phyloP scores from a whole-genome alignment of 2,113 vertebrate species.

The Oreochromis tanganicae region DNA sequence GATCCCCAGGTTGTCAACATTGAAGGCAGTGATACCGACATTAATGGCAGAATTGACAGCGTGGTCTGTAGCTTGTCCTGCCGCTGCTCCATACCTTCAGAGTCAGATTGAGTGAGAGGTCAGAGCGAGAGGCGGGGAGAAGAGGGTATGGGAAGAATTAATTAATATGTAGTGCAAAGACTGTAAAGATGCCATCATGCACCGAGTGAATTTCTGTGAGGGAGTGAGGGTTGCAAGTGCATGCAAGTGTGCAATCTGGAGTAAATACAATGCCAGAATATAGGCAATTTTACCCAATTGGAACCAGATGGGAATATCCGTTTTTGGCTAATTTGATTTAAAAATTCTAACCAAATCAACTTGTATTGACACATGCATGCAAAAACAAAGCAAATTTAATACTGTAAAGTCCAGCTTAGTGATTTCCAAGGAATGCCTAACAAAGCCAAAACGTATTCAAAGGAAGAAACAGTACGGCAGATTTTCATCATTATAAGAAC shows the following conservation, averaged over 20 bases:
- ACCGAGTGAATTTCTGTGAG: not conserved
- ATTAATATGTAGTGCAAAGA: not conserved
- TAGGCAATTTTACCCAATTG: not conserved
- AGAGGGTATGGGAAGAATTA: not conserved
- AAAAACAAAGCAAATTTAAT: not conserved
- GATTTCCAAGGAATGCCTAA: not conserved
- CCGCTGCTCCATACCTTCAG: constrained; percentile 88
- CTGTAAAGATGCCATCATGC: constrained; percentile 15
- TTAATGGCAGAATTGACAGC: constrained; percentile 94
- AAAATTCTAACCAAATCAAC: not conserved
- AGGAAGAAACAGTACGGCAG: not conserved
- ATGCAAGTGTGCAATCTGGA: constrained; percentile 21
- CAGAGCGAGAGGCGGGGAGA: not conserved
- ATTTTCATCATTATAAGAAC: not conserved
- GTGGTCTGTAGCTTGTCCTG: constrained; percentile 86
- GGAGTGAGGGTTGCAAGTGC: not conserved
- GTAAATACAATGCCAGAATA: not conserved
- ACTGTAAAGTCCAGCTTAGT: not conserved
- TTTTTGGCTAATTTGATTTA: not conserved
- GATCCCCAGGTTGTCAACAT: constrained; percentile 91
- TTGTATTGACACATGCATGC: not conserved
- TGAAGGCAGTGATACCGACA: constrained; percentile 88
- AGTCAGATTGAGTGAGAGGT: constrained; percentile 20
- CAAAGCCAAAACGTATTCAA: not conserved
- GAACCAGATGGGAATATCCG: not conserved